These are phyloP conservation scores for Polyploca ridens DNA, from an alignment of 2,888 invertebrate genomes.

Conservation along the genomic window DNA sequence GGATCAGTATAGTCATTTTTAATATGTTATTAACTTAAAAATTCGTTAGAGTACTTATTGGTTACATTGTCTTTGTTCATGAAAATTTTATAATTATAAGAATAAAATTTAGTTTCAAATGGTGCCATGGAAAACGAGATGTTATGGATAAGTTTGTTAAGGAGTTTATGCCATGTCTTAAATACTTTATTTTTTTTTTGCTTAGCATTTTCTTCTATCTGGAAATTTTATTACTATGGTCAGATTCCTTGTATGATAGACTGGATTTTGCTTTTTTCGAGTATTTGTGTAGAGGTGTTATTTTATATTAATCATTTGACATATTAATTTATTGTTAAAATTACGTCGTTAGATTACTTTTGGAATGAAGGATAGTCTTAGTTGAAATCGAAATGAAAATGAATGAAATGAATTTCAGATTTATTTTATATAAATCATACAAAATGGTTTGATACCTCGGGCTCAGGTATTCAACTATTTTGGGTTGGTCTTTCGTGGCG, in stretches of 20 bases:
- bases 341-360: too few species aligned
- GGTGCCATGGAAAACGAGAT: constrained; percentile 36
- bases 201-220: too few species aligned
- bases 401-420: background rate
- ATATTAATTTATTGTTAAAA: background rate
- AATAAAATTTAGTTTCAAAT: constrained; percentile 10
- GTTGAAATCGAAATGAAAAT: too few species aligned
- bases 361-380: too few species aligned
- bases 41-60: constrained; percentile 30
- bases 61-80: constrained; percentile 22
- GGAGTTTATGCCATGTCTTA: too few species aligned
- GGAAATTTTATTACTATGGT: too few species aligned
- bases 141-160: background rate
- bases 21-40: constrained; percentile 22
- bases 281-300: constrained; percentile 11
- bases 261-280: background rate
- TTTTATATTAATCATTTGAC: background rate
- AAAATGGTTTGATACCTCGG: constrained; percentile 26
- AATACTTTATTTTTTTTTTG: too few species aligned
- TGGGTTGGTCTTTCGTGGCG: constrained; percentile 29
- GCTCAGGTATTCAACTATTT: constrained; percentile 30
- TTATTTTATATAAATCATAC: background rate
- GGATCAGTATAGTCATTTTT: constrained; percentile 48
- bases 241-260: too few species aligned
- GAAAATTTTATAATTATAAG: constrained; percentile 22